Evolutionary conservation across 2,888 invertebrate genomes (phyloP).

Genomic region (Hemaris fuciformis): DNA sequence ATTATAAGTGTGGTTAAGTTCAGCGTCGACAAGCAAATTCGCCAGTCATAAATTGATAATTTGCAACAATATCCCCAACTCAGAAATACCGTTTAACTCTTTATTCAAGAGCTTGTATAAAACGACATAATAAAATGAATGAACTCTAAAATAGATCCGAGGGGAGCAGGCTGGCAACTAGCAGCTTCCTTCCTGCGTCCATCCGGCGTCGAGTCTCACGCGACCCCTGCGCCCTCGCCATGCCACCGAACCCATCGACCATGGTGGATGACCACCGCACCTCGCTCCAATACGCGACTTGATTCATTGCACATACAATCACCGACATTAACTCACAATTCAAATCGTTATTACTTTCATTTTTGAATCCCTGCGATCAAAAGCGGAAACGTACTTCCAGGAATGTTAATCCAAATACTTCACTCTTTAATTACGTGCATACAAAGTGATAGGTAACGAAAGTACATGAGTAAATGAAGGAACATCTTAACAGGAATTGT

Average conservation of each 20-base stretch:
- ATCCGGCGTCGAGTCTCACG: slow-evolving; percentile 77
- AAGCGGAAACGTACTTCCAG: slow-evolving; percentile 17
- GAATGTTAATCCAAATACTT: slow-evolving; percentile 19
- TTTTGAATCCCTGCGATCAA: neutral
- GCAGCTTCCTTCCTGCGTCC: slow-evolving; percentile 80
- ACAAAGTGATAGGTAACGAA: slow-evolving; percentile 17
- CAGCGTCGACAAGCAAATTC: too few species aligned
- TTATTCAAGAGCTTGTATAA: slow-evolving; percentile 39
- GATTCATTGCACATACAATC: neutral
- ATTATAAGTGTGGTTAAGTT: too few species aligned
- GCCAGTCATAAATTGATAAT: neutral
- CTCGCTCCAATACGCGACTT: slow-evolving; percentile 13
- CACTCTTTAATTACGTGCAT: slow-evolving; percentile 10
- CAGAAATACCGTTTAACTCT: slow-evolving; percentile 10
- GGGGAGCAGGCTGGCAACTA: slow-evolving; percentile 76
- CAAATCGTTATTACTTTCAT: neutral
- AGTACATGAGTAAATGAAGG: slow-evolving; percentile 12
- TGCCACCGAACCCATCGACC: slow-evolving; percentile 19
- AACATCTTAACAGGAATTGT: slow-evolving; percentile 31
- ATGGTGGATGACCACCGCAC: slow-evolving; percentile 46
- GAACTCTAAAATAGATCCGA: slow-evolving; percentile 78
- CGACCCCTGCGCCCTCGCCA: slow-evolving; percentile 48
- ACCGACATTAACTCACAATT: neutral
- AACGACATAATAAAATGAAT: slow-evolving; percentile 64
- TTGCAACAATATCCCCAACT: neutral